These are phyloP conservation scores for Ivindomyrus marchei DNA, from an alignment of 2,113 vertebrate species.

Conservation along the genomic window DNA sequence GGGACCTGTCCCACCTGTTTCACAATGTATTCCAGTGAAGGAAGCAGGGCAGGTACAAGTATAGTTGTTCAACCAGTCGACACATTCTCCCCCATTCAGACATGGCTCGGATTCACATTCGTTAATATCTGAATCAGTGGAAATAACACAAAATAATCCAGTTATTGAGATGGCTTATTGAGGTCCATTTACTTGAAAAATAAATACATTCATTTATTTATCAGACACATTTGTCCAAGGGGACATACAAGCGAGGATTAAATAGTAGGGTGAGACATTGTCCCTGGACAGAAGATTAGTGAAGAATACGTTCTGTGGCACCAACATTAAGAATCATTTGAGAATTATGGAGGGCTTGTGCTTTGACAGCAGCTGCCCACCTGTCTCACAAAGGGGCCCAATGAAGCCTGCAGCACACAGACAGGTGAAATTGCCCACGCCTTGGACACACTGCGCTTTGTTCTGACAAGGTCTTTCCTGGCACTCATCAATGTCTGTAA, in stretches of 20 bases:
- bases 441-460: slow-evolving; percentile 54
- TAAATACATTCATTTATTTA: not conserved
- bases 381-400: slow-evolving; percentile 61
- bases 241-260: not conserved
- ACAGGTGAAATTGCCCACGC: slow-evolving; percentile 57
- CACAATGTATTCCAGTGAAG: slow-evolving; percentile 75
- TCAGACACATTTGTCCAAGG: not conserved
- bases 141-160: not conserved
- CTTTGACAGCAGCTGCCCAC: slow-evolving; percentile 38
- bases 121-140: slow-evolving; percentile 64
- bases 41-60: slow-evolving; percentile 67
- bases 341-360: not conserved
- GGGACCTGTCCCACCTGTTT: slow-evolving; percentile 67
- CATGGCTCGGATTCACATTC: slow-evolving; percentile 78
- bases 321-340: not conserved
- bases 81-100: slow-evolving; percentile 75
- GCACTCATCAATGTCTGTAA: slow-evolving; percentile 65
- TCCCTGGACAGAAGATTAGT: not conserved
- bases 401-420: slow-evolving; percentile 57
- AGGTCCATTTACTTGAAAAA: not conserved
- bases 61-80: slow-evolving; percentile 68
- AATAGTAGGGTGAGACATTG: not conserved
- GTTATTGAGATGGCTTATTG: not conserved
- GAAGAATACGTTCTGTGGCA: not conserved
- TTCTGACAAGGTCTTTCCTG: slow-evolving; percentile 56